Base-by-base conservation (phyloP, 30 jellyfish, hydroid and myxozoan species). In the Turritopsis rubra region DNA sequence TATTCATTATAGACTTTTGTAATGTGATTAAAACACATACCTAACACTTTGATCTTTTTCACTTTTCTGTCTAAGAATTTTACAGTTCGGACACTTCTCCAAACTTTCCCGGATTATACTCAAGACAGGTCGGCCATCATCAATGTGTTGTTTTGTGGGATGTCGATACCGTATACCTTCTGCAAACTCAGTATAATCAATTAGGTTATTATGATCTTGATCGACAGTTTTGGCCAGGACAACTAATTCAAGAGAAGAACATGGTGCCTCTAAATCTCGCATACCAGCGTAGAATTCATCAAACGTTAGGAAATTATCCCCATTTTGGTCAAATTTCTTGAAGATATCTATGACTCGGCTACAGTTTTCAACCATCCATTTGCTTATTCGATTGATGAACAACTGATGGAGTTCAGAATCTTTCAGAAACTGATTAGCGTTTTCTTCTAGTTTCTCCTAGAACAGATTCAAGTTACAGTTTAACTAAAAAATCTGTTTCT, bases 251-350 rank as follows among this genome's bases (percentile, higher is more conserved):
- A 89, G 24, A 20, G 20, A 53, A 20, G 87, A 73, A 81, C 92
- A 89, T 16, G 96, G 96, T 18, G 96, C 96, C 53, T 84, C 82
- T 20, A 89, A 89, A 74, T 89, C 96, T 73, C 93, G 29, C 93
- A 89, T 79, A 1, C 96, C 96, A 29, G 91, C 96, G 30, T 73
- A 88, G 74, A 89, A 89, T 79, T 89, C 96, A 41, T 28, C 81
- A 75, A 76, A 89, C 7, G 93, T 78, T 66, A 89, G 66, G 17
- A 85, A 28, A 22, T 92, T 92, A 84, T 89, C 96, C 21, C 96
- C 96, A 74, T 89, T 86, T 29, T 84, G 24, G 72, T 89, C 96
- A 72, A 89, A 89, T 53, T 84, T 89, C 75, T 89, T 71, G 60
- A 89, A 89, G 1, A 89, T 83, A 73, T 89, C 96, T 52, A 89